Conservation (phyloP, 2,797 vertebrate genomes). For the Clamator glandarius region DNA sequence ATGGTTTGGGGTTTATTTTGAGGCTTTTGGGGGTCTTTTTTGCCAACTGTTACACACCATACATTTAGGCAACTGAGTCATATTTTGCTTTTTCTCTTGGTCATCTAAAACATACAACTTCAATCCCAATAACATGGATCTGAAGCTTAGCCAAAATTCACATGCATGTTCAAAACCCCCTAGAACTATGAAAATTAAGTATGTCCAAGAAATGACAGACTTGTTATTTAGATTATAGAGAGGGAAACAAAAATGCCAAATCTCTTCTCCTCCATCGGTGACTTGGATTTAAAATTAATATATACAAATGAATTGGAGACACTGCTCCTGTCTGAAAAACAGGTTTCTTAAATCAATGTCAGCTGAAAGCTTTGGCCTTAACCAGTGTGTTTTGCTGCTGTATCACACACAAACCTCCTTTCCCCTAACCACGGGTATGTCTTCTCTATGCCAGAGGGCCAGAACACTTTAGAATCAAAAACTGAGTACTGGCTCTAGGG, state of each 20-base stretch:
- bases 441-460: background rate
- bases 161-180: background rate
- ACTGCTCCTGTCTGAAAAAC: background rate
- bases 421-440: background rate
- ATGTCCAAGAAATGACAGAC: background rate
- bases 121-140: background rate
- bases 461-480: background rate
- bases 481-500: slow-evolving; percentile 41
- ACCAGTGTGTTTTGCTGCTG: background rate
- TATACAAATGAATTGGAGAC: background rate
- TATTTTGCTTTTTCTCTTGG: background rate
- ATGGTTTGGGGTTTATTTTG: background rate
- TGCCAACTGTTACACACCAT: background rate
- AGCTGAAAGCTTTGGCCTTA: background rate
- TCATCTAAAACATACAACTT: background rate
- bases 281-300: background rate
- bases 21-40: too few relatives aligned
- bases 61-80: background rate
- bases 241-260: background rate
- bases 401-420: background rate
- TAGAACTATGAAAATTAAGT: background rate
- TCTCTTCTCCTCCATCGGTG: background rate
- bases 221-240: background rate
- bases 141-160: background rate
- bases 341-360: background rate